A percentile compares a stretch with the other conserved stretches of the same genome.
Evolutionary conservation across 2,888 invertebrate genomes (phyloP).

Genomic region (Theristus sp.): DNA sequence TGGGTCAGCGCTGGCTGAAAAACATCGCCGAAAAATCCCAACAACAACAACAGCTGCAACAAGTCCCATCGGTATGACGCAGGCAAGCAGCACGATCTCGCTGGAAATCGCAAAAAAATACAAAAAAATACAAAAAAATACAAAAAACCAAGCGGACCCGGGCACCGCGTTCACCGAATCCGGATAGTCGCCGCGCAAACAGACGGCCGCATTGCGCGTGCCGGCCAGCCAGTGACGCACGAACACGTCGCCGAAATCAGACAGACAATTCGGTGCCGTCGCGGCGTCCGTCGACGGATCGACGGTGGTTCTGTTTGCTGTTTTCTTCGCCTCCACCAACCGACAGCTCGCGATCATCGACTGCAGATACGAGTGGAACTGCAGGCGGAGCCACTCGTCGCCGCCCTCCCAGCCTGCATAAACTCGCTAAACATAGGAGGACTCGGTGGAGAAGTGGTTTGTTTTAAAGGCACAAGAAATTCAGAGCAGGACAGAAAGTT

Average conservation of each 20-base stretch:
- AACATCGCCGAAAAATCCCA: no score
- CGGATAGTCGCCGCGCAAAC: slow-evolving; percentile 46
- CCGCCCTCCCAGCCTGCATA: slow-evolving; percentile 61
- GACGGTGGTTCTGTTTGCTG: neutral
- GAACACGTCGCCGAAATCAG: slow-evolving; percentile 60
- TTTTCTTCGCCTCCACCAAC: slow-evolving; percentile 8
- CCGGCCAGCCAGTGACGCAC: slow-evolving; percentile 60
- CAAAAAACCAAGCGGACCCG: slow-evolving; percentile 36
- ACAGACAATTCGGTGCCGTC: neutral
- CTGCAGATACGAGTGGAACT: slow-evolving; percentile 45
- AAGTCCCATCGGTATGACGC: no score
- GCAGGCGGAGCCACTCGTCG: slow-evolving; percentile 85
- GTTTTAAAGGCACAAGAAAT: no score
- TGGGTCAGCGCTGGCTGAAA: no score
- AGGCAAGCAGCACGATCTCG: no score
- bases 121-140: neutral
- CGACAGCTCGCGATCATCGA: slow-evolving; percentile 30
- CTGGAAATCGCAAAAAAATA: no score
- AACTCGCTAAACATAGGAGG: no score
- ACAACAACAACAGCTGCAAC: no score
- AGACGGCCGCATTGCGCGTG: slow-evolving; percentile 73
- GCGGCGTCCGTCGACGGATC: neutral
- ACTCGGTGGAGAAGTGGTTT: neutral
- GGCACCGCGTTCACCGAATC: slow-evolving; percentile 47
- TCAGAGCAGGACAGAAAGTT: no score